Conservation (phyloP, 2,113 vertebrate species). For the Sclerurus mexicanus region DNA sequence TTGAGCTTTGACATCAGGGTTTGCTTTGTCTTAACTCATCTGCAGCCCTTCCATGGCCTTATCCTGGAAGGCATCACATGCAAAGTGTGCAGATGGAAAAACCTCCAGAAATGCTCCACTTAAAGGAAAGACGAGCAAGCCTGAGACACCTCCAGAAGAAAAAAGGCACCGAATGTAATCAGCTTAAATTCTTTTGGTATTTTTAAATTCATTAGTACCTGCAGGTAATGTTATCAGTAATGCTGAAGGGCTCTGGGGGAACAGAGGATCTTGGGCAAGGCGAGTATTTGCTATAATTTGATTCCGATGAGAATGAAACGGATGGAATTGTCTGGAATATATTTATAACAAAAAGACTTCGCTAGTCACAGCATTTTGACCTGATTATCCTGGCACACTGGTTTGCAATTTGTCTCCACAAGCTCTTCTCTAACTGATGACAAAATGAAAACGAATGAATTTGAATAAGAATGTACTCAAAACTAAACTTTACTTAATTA, state of each 20-base stretch:
- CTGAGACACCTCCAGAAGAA: background rate
- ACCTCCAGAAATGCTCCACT: background rate
- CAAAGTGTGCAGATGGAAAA: background rate
- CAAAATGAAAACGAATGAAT: background rate
- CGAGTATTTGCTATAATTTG: slow-evolving; percentile 31
- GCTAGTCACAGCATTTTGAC: background rate
- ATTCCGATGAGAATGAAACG: slow-evolving; percentile 37
- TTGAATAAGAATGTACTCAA: slow-evolving; percentile 11
- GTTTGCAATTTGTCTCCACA: background rate
- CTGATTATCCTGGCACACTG: background rate
- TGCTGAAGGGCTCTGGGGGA: background rate
- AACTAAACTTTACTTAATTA: slow-evolving; percentile 5
- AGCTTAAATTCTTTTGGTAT: background rate
- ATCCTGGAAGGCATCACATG: background rate
- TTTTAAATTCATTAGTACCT: slow-evolving; percentile 9
- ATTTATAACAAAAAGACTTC: background rate
- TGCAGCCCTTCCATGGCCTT: background rate
- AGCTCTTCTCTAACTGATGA: background rate
- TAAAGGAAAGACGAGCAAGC: background rate
- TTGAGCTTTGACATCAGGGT: background rate
- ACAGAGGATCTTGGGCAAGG: background rate
- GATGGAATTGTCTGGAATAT: background rate
- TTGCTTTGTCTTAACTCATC: background rate
- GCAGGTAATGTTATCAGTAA: background rate
- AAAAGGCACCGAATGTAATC: background rate